Evolutionary conservation across 2,888 invertebrate genomes (phyloP).

Genomic region (Scelioninae gen. 1): DNA sequence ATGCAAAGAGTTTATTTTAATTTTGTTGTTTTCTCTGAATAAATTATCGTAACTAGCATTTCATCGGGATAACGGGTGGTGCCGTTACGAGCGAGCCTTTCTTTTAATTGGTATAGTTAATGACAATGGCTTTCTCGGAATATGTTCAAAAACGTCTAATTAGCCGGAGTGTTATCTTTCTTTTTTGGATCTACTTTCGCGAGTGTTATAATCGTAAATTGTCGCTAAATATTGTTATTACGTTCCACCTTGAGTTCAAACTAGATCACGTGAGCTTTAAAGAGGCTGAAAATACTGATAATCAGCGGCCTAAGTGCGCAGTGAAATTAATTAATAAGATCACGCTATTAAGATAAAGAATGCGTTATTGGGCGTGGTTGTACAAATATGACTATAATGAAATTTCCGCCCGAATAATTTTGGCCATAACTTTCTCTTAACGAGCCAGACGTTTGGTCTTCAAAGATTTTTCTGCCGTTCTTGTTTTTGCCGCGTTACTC

Average conservation of each 20-base stretch:
- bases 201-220: conserved; percentile 59
- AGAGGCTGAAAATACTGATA: conserved; percentile 16
- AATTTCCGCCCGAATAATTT: conserved; percentile 37
- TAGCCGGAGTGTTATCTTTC: conserved; percentile 57
- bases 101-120: conserved; percentile 64
- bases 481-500: conserved; percentile 9
- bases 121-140: conserved; percentile 64
- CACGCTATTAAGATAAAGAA: conserved; percentile 27
- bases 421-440: conserved; percentile 43
- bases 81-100: conserved; percentile 61
- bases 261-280: conserved; percentile 30
- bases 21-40: conserved; percentile 13
- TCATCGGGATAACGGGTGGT: conserved; percentile 57
- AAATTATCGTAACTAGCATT: conserved; percentile 58
- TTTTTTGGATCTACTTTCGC: conserved; percentile 55
- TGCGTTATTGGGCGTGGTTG: conserved; percentile 20
- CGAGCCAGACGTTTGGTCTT: background rate
- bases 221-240: conserved; percentile 57
- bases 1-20: background rate
- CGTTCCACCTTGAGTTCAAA: conserved; percentile 5
- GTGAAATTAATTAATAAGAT: conserved; percentile 45
- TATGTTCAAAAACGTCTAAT: conserved; percentile 66
- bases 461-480: conserved; percentile 25
- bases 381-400: conserved; percentile 37
- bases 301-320: conserved; percentile 13